A percentile compares a stretch with the other conserved stretches of the same genome.
Evolutionary conservation across 1,140 invertebrate species (phyloP).

Genomic region (Papilio helenus): DNA sequence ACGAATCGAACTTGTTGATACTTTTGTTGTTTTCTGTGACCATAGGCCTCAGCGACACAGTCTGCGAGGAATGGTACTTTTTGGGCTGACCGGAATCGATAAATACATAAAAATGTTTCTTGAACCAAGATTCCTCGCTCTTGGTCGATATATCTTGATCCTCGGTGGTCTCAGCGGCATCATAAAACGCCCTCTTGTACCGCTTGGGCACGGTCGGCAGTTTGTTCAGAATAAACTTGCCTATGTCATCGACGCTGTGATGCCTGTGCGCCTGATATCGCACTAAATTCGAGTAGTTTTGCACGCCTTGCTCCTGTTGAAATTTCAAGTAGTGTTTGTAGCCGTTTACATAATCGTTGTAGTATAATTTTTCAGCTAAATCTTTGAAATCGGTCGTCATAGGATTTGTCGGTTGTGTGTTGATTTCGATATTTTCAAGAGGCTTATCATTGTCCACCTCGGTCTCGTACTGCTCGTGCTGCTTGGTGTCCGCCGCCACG

Average conservation of each 20-base stretch:
- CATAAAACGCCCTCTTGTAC: slow-evolving; percentile 54
- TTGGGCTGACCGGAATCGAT: slow-evolving; percentile 64
- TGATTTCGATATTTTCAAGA: slow-evolving; percentile 28
- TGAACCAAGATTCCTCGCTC: slow-evolving; percentile 73
- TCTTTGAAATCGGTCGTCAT: slow-evolving; percentile 56
- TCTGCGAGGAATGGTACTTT: slow-evolving; percentile 66
- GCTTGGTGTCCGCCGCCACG: too few relatives aligned
- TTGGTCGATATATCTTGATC: slow-evolving; percentile 71
- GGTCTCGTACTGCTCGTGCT: slow-evolving; percentile 9
- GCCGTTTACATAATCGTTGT: slow-evolving; percentile 72
- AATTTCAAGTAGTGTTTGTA: slow-evolving; percentile 74
- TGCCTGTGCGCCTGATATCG: slow-evolving; percentile 74
- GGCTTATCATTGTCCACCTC: slow-evolving; percentile 22
- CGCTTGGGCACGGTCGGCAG: slow-evolving; percentile 56
- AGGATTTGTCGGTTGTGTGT: neutral
- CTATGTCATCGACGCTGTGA: slow-evolving; percentile 75
- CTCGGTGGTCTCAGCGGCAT: slow-evolving; percentile 63
- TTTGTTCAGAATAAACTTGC: slow-evolving; percentile 73
- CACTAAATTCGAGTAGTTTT: slow-evolving; percentile 67
- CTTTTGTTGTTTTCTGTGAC: slow-evolving; percentile 10
- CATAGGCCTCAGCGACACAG: slow-evolving; percentile 55
- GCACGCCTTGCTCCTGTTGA: slow-evolving; percentile 60
- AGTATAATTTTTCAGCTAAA: slow-evolving; percentile 64
- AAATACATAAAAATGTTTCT: slow-evolving; percentile 72
- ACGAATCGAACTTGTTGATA: slow-evolving; percentile 18